These are phyloP conservation scores for Nasonia vitripennis DNA, from an alignment of 1,140 invertebrate genomes.

Conservation along the genomic window DNA sequence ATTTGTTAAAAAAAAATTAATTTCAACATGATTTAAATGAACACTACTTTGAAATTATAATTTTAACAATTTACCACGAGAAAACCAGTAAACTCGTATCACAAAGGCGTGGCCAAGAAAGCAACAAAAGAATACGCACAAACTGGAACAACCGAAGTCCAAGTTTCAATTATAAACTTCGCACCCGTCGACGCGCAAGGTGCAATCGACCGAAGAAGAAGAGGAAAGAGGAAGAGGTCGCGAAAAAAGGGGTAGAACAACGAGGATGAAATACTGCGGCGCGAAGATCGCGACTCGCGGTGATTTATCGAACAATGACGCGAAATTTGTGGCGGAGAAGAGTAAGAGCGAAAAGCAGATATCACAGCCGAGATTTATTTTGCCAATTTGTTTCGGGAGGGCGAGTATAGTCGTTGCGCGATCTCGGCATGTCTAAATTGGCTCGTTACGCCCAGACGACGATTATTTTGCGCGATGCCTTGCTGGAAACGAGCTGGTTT, in stretches of 20 bases:
- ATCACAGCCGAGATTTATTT: conserved; percentile 63
- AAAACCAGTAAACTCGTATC: too few species aligned
- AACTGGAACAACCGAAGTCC: conserved; percentile 2
- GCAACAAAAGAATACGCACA: neutral
- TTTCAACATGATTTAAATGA: too few species aligned
- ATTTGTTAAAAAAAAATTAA: too few species aligned
- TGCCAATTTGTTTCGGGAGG: conserved; percentile 66
- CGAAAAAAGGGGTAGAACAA: conserved; percentile 25
- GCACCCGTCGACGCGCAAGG: neutral
- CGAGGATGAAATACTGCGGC: conserved; percentile 21
- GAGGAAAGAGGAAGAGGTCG: neutral
- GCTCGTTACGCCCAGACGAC: conserved; percentile 44
- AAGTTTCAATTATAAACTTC: conserved; percentile 24
- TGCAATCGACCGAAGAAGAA: neutral
- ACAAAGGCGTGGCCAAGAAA: neutral
- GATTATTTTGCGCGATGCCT: neutral
- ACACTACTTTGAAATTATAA: too few species aligned
- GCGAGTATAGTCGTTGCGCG: conserved; percentile 52
- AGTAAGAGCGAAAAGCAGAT: conserved; percentile 54
- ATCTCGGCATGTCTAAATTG: conserved; percentile 68
- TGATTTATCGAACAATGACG: conserved; percentile 51
- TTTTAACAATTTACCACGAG: too few species aligned
- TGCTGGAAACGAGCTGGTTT: too few species aligned
- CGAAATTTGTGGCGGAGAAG: conserved; percentile 40
- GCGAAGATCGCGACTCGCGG: neutral